Evolutionary conservation across 2,113 vertebrate species (phyloP), one percentile per base, ranked within the genome.

Genomic region (Aegithalos caudatus): DNA sequence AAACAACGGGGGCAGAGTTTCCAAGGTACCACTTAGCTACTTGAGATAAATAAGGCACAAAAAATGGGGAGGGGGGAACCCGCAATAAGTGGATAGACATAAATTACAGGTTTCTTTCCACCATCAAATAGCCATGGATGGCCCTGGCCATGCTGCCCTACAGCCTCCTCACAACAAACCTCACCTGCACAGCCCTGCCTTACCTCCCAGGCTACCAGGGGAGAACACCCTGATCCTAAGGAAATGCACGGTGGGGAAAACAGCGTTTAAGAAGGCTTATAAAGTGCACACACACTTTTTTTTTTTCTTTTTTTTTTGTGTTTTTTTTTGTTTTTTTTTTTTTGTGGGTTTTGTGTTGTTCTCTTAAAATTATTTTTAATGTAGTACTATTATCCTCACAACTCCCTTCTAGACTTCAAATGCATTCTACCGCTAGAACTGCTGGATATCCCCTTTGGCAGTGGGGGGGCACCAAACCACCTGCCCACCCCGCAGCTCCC

Each of bases 1-100:
- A 95, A 86, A 86, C 83, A 90, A 93, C 16, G 21, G 71, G 47
- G 84, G n/a, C 58, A 80, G 73, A 90, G 86, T 90, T 94, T 93
- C 90, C 94, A 95, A 90, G 90, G 80, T 74, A 94, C 76, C 76
- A 93, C 54, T 92, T 73, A 58, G 79, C 67, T 71, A 62, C 35
- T 81, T 23, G 37, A 86, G 56, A 88, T 58, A 93, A 94, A 81
- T 47, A 93, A 1, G 9, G 38, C 33, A 74, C 47, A 61, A 82
- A 72, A 76, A 19, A 4, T 50, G 42, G 62, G 40, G 28, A 22
- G 44, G 21, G n/a, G 37, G 28, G 4, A 87, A 84, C 60, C 69
- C 1, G 0, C 42, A 73, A 51, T 47, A 58, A 57, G 33, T n/a
- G 35, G 61, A 45, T 54, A 25, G 4, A 14, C 29, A 48, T 14